Base-by-base conservation (phyloP, 2,797 vertebrate species). In the Apogon talboti region DNA sequence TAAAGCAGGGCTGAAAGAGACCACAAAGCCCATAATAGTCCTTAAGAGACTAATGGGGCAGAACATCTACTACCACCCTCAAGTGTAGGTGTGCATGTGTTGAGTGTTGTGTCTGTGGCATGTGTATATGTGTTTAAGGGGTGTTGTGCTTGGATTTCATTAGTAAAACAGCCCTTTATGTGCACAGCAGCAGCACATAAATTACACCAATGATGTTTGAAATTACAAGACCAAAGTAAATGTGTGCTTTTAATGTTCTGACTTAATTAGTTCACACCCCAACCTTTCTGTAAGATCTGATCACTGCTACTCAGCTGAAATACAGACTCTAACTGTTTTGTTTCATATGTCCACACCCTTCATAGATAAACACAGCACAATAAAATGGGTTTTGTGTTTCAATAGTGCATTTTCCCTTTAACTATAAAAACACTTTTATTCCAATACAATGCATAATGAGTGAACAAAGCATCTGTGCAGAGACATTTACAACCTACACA, bases 121-220 rank as follows among this genome's bases (percentile, higher is more conserved):
- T 63, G 78, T 62, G 56, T 40, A 62, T 73, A 64, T 74, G 71
- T 79, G 80, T 66, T 82, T 79, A 76, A 86, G 62, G 77, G 58
- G 54, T 71, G 79, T 78, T 28, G 30, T 37, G 68, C 61, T 58
- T 33, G 61, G 63, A 83, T 82, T 88, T 83, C 82, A 88, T 90
- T 89, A 88, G 73, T 58, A 59, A 87, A 82, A 78, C 42, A 0
- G 42, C 74, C 16, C 16, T 80, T 85, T 66, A 78, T 84, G 67
- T 68, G 72, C 16, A 12, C 33, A 60, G 63, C 68, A 74, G 79
- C 44, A 0, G 52, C 64, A 57, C 69, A 86, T 83, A 84, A 87
- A 82, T 88, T 62, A 81, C 77, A 76, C 67, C 79, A 83, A 81
- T 83, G 78, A 84, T 85, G 79, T 87, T 75, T 87, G 79, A 80